Base-by-base conservation (phyloP, 2,113 vertebrate species). In the Epinephelus lanceolatus region DNA sequence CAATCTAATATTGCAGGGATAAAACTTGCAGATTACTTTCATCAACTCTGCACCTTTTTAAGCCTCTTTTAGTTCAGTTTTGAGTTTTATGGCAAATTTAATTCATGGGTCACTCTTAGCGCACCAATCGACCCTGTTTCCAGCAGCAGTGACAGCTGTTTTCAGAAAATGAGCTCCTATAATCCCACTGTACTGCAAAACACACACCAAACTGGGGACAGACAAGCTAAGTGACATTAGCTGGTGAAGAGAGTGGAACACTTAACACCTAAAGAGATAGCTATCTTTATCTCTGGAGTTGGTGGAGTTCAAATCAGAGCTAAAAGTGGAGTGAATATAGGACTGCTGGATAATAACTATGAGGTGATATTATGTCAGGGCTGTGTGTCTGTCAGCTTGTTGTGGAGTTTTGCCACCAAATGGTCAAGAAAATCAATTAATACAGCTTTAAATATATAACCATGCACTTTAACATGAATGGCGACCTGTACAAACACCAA, bases 141-240 rank as follows among this genome's bases (percentile, higher is more conserved):
- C 57, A 53, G 14, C 27, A 37, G 33, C 59, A 27, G 17, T 53
- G 9, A 2, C n/a, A 81, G 15, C 42, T 78, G 55, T n/a, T 70
- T 37, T 59, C 21, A 30, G 42, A 19, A 71, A 75, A 76, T 52
- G 49, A 4, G 25, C 69, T 73, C 71, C 49, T 60, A 78, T 66
- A 37, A 83, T 60, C 19, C 61, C 52, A 1, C 17, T 45, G 45
- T 10, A n/a, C 53, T n/a, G 1, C 8, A 57, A 6, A 33, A 33
- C 27, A 33, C 17, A 12, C 51, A 2, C 1, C 53, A 15, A 71
- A 23, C 23, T 69, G 30, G 65, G 27, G 47, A 18, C 55, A 68
- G 14, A 45, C 56, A 40, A 42, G 42, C 23, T 3, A 53, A 62
- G 8, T 13, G 23, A n/a, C 37, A 17, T 23, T 5, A 47, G 57